Conservation (phyloP, 2,888 invertebrate species). For the Zygogramma bicolorata region DNA sequence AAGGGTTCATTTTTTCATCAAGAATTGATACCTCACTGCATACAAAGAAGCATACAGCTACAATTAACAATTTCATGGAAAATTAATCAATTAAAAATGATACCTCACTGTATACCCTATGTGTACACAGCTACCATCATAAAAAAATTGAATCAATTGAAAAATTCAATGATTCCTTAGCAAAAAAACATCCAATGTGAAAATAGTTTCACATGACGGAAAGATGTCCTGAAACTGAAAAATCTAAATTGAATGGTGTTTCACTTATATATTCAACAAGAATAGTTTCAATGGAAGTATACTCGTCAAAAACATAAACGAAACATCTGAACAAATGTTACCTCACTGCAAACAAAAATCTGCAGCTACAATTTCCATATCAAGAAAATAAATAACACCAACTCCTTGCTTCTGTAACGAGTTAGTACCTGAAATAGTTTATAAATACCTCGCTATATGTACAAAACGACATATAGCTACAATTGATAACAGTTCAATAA, state of each 20-base stretch:
- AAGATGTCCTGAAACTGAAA: no score
- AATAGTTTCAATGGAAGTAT: background rate
- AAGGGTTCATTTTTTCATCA: background rate
- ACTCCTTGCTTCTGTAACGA: no score
- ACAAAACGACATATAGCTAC: constrained; percentile 12
- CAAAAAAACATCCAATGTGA: background rate
- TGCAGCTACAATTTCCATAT: constrained; percentile 6
- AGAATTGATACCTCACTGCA: constrained; percentile 29
- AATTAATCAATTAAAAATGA: background rate
- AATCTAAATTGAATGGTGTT: no score
- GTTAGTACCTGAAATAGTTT: background rate
- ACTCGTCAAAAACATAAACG: background rate
- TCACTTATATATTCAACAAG: no score
- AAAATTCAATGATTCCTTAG: background rate
- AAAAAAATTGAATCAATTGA: no score
- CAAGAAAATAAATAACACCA: no score
- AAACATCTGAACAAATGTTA: background rate
- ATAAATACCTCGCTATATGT: constrained; percentile 18
- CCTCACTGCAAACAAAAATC: background rate
- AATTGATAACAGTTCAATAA: background rate
- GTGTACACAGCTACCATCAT: constrained; percentile 35
- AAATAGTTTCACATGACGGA: background rate
- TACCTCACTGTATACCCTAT: constrained; percentile 43
- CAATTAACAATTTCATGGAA: no score
- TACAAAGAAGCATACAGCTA: constrained; percentile 30